A percentile compares a stretch with the other conserved stretches of the same genome.
phyloP scores from a whole-genome alignment of 1,140 invertebrate genomes.

The Hormaphis cornu region DNA sequence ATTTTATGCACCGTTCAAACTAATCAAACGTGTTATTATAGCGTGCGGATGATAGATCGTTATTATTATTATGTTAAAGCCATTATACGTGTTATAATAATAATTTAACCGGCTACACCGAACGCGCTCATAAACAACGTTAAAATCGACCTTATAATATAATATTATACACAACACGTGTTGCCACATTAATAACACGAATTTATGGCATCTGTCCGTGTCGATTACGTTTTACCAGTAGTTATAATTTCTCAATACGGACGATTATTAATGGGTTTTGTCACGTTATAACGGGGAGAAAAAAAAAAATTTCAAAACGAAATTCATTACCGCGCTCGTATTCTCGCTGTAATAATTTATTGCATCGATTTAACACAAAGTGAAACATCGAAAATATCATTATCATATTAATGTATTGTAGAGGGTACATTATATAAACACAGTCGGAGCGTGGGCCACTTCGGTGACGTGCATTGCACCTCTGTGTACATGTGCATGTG shows the following conservation, averaged over 20 bases:
- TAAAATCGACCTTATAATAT: background rate
- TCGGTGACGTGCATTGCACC: too few relatives aligned
- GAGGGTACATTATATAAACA: too few relatives aligned
- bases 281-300: background rate
- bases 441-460: background rate
- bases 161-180: slow-evolving; percentile 5
- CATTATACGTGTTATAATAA: too few relatives aligned
- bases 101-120: background rate
- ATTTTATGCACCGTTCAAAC: background rate
- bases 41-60: background rate
- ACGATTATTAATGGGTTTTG: slow-evolving; percentile 6
- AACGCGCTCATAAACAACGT: background rate
- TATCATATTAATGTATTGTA: background rate
- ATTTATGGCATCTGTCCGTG: slow-evolving; percentile 17
- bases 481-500: too few relatives aligned
- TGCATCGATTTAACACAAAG: background rate
- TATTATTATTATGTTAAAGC: background rate
- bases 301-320: background rate
- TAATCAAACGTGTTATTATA: background rate
- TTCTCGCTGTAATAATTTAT: slow-evolving; percentile 4
- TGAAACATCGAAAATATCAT: background rate
- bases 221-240: slow-evolving; percentile 22
- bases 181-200: slow-evolving; percentile 10
- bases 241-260: slow-evolving; percentile 12
- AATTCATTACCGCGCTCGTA: background rate